phyloP scores from a whole-genome alignment of 2,113 vertebrate genomes.

The Paraplagusia blochii region DNA sequence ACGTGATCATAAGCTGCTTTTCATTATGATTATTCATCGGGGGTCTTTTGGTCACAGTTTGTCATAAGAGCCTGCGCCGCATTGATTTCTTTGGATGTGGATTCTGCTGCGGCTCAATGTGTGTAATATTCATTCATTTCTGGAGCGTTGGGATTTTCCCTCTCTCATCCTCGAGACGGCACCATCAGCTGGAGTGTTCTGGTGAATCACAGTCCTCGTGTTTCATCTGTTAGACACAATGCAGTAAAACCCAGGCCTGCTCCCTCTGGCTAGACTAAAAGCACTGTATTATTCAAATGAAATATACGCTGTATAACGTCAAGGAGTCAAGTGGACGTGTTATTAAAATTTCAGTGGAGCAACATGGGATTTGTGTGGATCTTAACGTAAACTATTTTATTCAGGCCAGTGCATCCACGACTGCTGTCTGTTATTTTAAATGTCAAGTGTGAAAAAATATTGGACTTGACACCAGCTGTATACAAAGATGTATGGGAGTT shows the following conservation, averaged over 20 bases:
- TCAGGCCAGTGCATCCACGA: not conserved
- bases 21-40: constrained; percentile 20
- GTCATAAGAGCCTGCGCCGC: constrained; percentile 38
- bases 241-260: not conserved
- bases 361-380: not conserved
- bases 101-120: constrained; percentile 24
- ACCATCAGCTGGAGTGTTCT: constrained; percentile 2
- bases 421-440: not conserved
- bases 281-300: not conserved
- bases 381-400: not conserved
- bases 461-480: too few relatives aligned
- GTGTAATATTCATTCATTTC: constrained; percentile 55
- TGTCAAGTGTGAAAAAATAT: too few relatives aligned
- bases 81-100: constrained; percentile 6
- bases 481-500: too few relatives aligned
- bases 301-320: not conserved
- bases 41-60: constrained; percentile 39
- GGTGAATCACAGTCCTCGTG: not conserved
- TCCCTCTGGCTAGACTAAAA: not conserved
- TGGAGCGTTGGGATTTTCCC: constrained; percentile 14
- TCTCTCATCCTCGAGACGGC: constrained; percentile 37
- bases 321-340: constrained; percentile 3
- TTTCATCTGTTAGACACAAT: not conserved
- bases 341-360: not conserved
- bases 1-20: not conserved